Conservation (phyloP, 92 coral and sea anemone genomes). For the Hydrozoanthus gracilis region DNA sequence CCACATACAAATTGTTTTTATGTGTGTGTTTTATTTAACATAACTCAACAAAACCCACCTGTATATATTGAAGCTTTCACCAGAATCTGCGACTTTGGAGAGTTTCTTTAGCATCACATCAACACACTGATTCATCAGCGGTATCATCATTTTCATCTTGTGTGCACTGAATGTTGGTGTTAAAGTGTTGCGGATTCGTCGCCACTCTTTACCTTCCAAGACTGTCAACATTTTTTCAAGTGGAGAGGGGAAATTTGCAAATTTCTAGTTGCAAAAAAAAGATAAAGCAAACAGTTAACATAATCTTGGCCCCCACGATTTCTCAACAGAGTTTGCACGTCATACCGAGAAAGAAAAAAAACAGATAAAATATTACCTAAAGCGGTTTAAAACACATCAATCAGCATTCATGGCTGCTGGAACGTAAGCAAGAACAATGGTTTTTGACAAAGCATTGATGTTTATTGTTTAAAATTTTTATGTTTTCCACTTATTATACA, state of each 20-base stretch:
- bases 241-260: constrained; percentile 61
- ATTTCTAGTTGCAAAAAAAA: not conserved
- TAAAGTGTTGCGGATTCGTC: constrained; percentile 69
- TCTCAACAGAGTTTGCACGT: too few relatives aligned
- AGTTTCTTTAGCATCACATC: constrained; percentile 66
- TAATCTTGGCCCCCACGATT: too few relatives aligned
- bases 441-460: too few relatives aligned
- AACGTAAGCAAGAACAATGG: too few relatives aligned
- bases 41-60: constrained; percentile 53
- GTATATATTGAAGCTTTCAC: too few relatives aligned
- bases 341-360: too few relatives aligned
- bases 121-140: constrained; percentile 72
- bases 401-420: constrained; percentile 61
- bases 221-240: constrained; percentile 56
- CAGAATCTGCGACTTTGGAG: too few relatives aligned
- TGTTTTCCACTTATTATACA: too few relatives aligned
- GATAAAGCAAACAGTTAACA: not conserved
- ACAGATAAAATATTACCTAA: constrained; percentile 77
- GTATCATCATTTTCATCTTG: constrained; percentile 68
- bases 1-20: not conserved
- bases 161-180: constrained; percentile 82
- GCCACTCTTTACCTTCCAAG: constrained; percentile 75
- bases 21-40: not conserved
- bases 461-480: constrained; percentile 47
- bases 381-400: too few relatives aligned